Evolutionary conservation across 2,888 invertebrate genomes (phyloP).

Genomic region (Biston stratarius): DNA sequence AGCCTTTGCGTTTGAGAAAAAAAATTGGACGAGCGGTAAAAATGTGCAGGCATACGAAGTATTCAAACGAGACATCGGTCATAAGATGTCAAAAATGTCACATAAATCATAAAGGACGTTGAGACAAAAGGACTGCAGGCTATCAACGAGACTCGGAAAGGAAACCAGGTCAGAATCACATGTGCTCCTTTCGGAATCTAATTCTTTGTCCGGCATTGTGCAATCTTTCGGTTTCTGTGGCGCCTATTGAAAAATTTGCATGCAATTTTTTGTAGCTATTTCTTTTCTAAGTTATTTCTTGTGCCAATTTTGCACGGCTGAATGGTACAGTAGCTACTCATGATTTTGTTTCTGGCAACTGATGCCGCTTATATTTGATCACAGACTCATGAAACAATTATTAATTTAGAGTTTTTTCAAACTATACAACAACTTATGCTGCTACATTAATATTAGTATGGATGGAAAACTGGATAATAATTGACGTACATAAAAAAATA

Average conservation of each 20-base stretch:
- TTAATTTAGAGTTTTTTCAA: background rate
- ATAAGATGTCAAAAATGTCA: constrained; percentile 81
- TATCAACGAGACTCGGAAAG: constrained; percentile 66
- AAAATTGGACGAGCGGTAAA: constrained; percentile 73
- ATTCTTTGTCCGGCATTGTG: constrained; percentile 72
- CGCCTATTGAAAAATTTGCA: constrained; percentile 68
- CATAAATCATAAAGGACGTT: constrained; percentile 83
- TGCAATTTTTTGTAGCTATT: constrained; percentile 75
- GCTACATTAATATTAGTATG: too few relatives aligned
- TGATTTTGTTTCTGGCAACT: constrained; percentile 19
- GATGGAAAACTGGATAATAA: too few relatives aligned
- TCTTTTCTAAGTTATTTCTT: constrained; percentile 54
- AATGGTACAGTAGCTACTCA: constrained; percentile 27
- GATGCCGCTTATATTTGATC: background rate
- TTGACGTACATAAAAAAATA: too few relatives aligned
- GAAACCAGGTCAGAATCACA: constrained; percentile 85
- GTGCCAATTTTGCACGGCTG: constrained; percentile 40
- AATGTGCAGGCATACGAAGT: constrained; percentile 83
- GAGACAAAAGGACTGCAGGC: constrained; percentile 70
- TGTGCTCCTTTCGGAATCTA: constrained; percentile 66
- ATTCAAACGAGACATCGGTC: constrained; percentile 83
- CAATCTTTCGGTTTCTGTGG: constrained; percentile 80
- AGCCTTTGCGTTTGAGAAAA: constrained; percentile 61
- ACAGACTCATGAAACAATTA: background rate
- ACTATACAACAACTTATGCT: too few relatives aligned